Conservation (phyloP, 2,797 vertebrate genomes). For the Manis crassicaudata region DNA sequence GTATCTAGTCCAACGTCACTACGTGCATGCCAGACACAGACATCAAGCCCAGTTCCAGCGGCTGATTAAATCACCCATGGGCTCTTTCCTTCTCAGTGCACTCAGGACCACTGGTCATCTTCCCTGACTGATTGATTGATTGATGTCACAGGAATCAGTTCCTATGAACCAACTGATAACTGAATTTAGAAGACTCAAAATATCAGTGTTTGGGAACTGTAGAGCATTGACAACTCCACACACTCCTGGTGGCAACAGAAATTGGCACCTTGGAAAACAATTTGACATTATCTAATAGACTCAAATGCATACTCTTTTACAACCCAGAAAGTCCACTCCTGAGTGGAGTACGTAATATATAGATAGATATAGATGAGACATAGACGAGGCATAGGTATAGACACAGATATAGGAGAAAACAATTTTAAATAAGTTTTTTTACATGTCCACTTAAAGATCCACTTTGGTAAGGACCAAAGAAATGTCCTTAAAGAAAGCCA, state of each 20-base stretch:
- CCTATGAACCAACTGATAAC: not conserved
- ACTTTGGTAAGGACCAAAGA: not conserved
- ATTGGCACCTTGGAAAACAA: not conserved
- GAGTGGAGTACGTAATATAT: not conserved
- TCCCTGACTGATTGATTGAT: not conserved
- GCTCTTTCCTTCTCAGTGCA: not conserved
- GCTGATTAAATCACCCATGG: not conserved
- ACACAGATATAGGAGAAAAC: not conserved
- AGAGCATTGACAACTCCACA: not conserved
- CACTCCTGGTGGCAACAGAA: not conserved
- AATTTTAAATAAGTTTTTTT: not conserved
- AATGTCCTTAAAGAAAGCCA: not conserved
- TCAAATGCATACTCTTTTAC: not conserved
- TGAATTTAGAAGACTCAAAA: constrained; percentile 27
- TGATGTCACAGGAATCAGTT: not conserved
- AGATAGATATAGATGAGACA: not conserved
- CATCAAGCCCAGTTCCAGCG: not conserved
- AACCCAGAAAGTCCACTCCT: not conserved
- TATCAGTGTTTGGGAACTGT: not conserved
- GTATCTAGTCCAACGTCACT: not conserved
- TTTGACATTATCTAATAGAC: not conserved
- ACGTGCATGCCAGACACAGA: not conserved
- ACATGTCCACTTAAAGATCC: not conserved
- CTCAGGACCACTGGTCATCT: not conserved
- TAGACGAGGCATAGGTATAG: not conserved